These are phyloP conservation scores for Stenichneumon culpator DNA, from an alignment of 2,888 invertebrate genomes.

Conservation along the genomic window DNA sequence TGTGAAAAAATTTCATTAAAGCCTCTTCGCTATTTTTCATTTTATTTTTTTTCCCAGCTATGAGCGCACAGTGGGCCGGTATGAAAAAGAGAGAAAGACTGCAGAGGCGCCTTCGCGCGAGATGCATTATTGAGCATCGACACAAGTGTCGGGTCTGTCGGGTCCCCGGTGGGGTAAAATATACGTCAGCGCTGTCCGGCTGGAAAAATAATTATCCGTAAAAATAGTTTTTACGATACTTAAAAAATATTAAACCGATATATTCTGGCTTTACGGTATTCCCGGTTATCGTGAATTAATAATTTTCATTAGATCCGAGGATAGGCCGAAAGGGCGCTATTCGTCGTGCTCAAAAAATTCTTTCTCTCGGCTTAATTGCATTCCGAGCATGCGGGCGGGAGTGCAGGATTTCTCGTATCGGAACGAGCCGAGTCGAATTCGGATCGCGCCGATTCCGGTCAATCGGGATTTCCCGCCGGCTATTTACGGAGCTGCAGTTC, in stretches of 20 bases:
- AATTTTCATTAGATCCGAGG: not conserved
- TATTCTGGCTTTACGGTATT: not conserved
- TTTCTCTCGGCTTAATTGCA: not conserved
- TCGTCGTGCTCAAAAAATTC: not conserved
- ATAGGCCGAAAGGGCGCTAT: not conserved
- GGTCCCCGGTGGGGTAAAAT: not conserved
- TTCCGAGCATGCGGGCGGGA: not conserved
- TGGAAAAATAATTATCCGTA: not conserved
- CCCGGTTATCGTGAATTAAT: not conserved
- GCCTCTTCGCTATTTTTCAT: not conserved
- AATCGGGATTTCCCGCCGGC: not conserved
- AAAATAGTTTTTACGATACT: not conserved
- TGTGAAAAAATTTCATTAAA: constrained; percentile 36
- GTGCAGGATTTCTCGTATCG: not conserved
- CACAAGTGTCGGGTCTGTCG: not conserved
- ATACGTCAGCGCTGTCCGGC: not conserved
- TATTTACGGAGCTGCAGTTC: constrained; percentile 8
- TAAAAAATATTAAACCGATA: not conserved
- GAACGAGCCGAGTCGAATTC: not conserved
- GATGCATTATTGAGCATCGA: constrained; percentile 16
- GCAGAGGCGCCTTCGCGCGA: not conserved
- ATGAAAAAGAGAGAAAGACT: not conserved
- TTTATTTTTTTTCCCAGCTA: not conserved
- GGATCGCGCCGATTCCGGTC: not conserved
- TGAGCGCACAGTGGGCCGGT: not conserved